Percentiles rank a stretch among this genome's conserved stretches.
Evolutionary conservation across 1,140 invertebrate species (phyloP).

Genomic region (Drosophila sp.): DNA sequence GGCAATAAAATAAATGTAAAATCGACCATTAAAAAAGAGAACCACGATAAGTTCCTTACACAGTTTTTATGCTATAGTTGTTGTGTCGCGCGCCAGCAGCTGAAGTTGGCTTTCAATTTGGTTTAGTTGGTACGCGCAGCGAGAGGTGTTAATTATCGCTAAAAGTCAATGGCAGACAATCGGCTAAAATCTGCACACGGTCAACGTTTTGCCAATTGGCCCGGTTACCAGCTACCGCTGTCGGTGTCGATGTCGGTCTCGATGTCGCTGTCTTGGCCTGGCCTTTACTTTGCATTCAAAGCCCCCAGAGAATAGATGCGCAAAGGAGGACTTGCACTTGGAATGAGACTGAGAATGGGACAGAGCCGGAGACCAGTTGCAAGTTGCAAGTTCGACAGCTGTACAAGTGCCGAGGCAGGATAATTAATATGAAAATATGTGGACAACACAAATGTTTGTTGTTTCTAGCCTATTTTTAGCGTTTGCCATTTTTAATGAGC

Average conservation of each 20-base stretch:
- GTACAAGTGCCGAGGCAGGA: slow-evolving; percentile 61
- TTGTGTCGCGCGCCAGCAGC: slow-evolving; percentile 60
- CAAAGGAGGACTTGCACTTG: not conserved
- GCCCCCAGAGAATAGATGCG: slow-evolving; percentile 56
- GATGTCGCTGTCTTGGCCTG: not conserved
- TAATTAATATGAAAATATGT: slow-evolving; percentile 83
- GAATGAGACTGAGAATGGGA: not conserved
- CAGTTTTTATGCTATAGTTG: not conserved
- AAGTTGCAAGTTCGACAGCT: slow-evolving; percentile 49
- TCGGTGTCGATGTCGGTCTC: slow-evolving; percentile 27
- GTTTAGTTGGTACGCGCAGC: slow-evolving; percentile 58
- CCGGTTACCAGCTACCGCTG: slow-evolving; percentile 41
- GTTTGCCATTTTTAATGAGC: slow-evolving; percentile 70
- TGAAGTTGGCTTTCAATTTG: slow-evolving; percentile 67
- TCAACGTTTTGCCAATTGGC: slow-evolving; percentile 52
- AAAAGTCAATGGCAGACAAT: slow-evolving; percentile 80
- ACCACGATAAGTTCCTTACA: slow-evolving; percentile 46
- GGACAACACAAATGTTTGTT: slow-evolving; percentile 64
- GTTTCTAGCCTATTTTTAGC: slow-evolving; percentile 73
- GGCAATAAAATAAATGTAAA: slow-evolving; percentile 81
- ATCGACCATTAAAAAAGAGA: slow-evolving; percentile 46
- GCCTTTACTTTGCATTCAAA: slow-evolving; percentile 61
- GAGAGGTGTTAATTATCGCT: slow-evolving; percentile 81
- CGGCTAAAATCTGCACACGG: slow-evolving; percentile 72
- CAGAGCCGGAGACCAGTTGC: slow-evolving; percentile 14